A percentile compares a stretch with the other conserved stretches of the same genome.
Evolutionary conservation across 2,113 vertebrate species (phyloP).

Genomic region (Dicentrarchus labrax): DNA sequence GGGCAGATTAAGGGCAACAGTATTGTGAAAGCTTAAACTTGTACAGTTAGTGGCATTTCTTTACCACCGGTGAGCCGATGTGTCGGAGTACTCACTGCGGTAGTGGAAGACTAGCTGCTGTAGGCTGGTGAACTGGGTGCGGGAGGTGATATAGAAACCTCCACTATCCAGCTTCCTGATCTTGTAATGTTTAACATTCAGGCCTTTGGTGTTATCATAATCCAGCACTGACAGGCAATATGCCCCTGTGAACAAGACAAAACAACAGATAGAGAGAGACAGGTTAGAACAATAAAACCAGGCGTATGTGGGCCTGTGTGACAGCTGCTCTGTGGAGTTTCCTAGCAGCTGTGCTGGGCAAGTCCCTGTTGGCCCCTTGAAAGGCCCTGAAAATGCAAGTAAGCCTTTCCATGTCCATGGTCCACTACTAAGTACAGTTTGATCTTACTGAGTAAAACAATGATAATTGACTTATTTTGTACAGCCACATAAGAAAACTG

Average conservation of each 20-base stretch:
- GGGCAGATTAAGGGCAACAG: neutral
- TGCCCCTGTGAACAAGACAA: conserved; percentile 85
- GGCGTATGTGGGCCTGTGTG: conserved; percentile 11
- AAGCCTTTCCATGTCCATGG: conserved; percentile 11
- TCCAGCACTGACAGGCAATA: conserved; percentile 96
- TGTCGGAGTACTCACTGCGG: conserved; percentile 76
- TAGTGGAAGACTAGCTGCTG: conserved; percentile 97
- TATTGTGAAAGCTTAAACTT: neutral
- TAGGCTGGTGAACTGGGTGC: conserved; percentile 95
- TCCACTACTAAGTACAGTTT: neutral
- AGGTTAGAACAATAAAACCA: conserved; percentile 48
- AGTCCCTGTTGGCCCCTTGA: conserved; percentile 28
- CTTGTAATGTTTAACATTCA: conserved; percentile 98
- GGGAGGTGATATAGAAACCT: conserved; percentile 97
- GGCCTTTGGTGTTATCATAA: conserved; percentile 94
- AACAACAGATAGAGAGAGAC: conserved; percentile 51
- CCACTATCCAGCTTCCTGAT: conserved; percentile 97
- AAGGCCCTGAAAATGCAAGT: conserved; percentile 13
- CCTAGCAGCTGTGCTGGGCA: conserved; percentile 58
- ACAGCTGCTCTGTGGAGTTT: conserved; percentile 69
- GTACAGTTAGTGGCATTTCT: neutral
- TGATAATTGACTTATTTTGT: neutral
- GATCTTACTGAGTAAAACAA: neutral
- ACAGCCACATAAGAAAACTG: neutral
- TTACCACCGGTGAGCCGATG: too few species aligned